Base-by-base conservation (phyloP, 2,888 invertebrate genomes). In the Sclerodermus sp. region DNA sequence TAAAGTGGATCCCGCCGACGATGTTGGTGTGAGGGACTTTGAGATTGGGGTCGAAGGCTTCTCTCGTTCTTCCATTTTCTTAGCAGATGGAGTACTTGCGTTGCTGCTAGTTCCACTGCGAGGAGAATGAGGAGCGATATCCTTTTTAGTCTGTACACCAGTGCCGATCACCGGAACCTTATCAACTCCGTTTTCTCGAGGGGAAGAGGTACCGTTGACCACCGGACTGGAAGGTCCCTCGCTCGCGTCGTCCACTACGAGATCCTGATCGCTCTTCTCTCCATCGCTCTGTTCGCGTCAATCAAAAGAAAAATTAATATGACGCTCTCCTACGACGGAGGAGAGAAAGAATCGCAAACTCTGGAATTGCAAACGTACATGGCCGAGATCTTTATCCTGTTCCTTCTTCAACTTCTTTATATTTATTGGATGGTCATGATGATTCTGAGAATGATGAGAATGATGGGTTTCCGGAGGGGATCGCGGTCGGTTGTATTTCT, bases 191-290 rank as follows among this genome's bases (percentile, higher is more conserved):
- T 93, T 93, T 74, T 93, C 93, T 59, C 91, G 80, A 0, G 93
- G 91, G 10, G 93, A 92, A 10, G 91, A 85, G 12, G 92, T 91
- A 14, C 93, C 92, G 68, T 90, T 90, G 67, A 71, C 70, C 1
- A 89, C 87, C 0, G 91, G 91, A 45, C 92, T 91, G 44, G 90
- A 87, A n/a, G 92, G 91, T 71, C 93, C 93, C 81, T 95, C 93
- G 61, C 92, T 93, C 42, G 93, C 93, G 71, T 93, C 96, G 78
- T 96, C 96, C 43, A 96, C 96, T 51, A 96, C 95, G 67, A 96
- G 81, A 76, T 96, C 95, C 81, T 93, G 91, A 73, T 94, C 93
- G 73, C 89, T 89, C 75, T 91, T 91, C 72, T 90, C 91, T 42
- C 89, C 90, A 78, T 91, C 90, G 74, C 88, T 89, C 73, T 88